Conservation (phyloP, 2,113 vertebrate genomes). For the Pipa parva region DNA sequence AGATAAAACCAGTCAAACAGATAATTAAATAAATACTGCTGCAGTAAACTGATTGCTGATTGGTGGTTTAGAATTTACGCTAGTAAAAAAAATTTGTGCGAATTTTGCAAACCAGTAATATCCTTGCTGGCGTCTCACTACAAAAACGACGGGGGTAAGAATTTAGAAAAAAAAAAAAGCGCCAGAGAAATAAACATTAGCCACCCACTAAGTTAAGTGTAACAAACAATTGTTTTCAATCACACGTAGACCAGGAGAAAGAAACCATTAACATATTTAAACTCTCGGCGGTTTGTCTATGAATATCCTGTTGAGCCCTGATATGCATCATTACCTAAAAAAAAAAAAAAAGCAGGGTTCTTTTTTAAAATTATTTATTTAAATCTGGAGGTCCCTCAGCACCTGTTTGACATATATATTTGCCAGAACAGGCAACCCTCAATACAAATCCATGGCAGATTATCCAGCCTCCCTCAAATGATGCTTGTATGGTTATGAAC, state of each 20-base stretch:
- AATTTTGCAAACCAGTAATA: too few species aligned
- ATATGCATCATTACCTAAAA: neutral
- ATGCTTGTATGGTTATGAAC: slow-evolving; percentile 26
- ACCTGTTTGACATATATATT: slow-evolving; percentile 41
- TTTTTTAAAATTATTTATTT: too few species aligned
- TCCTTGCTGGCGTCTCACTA: too few species aligned
- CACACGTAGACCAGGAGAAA: neutral
- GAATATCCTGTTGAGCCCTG: neutral
- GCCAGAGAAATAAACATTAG: neutral
- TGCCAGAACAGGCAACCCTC: slow-evolving; percentile 11
- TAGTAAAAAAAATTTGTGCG: too few species aligned
- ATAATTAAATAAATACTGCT: too few species aligned
- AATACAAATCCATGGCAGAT: slow-evolving; percentile 3
- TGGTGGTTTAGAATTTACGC: too few species aligned
- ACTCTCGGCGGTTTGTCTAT: neutral
- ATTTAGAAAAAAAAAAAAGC: neutral
- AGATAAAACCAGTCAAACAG: too few species aligned
- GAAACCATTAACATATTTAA: neutral
- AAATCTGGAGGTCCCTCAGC: neutral
- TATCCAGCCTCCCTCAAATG: slow-evolving; percentile 23
- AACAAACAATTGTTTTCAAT: neutral
- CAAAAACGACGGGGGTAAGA: neutral
- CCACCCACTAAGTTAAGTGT: neutral
- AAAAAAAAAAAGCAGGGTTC: neutral
- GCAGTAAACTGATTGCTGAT: too few species aligned